Base-by-base conservation (phyloP, 1,140 invertebrate species). In the Trichonephila inaurata region DNA sequence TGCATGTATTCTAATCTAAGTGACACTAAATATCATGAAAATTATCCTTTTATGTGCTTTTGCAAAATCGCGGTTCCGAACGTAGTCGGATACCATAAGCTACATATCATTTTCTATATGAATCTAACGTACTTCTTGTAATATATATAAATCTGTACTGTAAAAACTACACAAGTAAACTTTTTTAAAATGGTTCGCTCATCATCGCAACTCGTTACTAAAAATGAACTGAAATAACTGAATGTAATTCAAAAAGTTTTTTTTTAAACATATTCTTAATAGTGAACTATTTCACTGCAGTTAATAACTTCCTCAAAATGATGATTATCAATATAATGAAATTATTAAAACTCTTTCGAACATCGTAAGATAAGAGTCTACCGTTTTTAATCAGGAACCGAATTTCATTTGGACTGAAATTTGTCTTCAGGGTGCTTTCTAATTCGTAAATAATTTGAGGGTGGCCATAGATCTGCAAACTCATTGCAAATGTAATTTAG, bases 301-400 rank as follows among this genome's bases (percentile, higher is more conserved):
- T 77, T 77, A 28, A 33, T 77, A 7, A 7, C 24, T 40, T 33
- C 10, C 16, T 16, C 12, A 40, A 33, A 77, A 77, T 77, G 72
- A 33, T 77, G 72, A 77, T 77, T 77, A 77, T 77, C 72, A 33
- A 40, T 33, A 33, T 77, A 40, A 77, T 77, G 72, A 33, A 77
- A 77, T 77, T 77, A 77, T 77, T 77, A 77, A 77, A 77, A 18
- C 28, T 77, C 33, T 77, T 40, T 77, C 24, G 16, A 33, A 18
- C 24, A 24, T 33, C 14, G 28, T 19, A 5, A 77, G 72, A 77
- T 19, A 40, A 77, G 40, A 77, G 72, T 16, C 28, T 77, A 40
- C 18, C 14, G 72, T 28, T 18, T 77, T 77, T 77, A 77, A 77
- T 77, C 72, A 77, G 33, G 33, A 77, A 77, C 18, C 24, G 24